A percentile compares a stretch with the other conserved stretches of the same genome.
Conservation (phyloP, 2,113 vertebrate genomes). For the Melozone crissalis region DNA sequence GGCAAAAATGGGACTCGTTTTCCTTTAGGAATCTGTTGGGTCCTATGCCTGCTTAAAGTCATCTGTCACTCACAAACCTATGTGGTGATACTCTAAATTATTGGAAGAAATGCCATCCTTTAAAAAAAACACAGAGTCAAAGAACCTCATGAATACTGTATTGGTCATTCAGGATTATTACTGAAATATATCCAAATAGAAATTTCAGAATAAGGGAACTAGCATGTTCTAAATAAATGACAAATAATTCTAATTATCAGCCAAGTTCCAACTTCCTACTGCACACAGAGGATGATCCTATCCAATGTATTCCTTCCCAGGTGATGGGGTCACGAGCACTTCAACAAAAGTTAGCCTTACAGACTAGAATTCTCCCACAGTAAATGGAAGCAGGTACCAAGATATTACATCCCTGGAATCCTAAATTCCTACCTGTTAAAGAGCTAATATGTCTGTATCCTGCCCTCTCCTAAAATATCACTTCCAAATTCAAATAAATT, state of each 20-base stretch:
- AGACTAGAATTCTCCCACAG: neutral
- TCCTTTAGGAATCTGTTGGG: constrained; percentile 19
- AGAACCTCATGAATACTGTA: neutral
- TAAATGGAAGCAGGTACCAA: neutral
- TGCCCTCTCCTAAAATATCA: neutral
- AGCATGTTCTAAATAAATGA: neutral
- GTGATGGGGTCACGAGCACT: accelerated
- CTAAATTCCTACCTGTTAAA: neutral
- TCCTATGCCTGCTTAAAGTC: neutral
- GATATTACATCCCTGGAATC: neutral
- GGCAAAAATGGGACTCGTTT: constrained; percentile 4
- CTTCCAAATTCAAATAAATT: neutral
- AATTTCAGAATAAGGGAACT: neutral
- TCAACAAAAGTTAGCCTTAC: neutral
- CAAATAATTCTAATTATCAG: neutral
- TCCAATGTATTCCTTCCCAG: neutral
- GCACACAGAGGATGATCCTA: neutral
- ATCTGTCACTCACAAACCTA: constrained; percentile 13
- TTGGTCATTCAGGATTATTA: neutral
- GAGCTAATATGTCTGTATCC: neutral
- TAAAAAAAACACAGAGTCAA: neutral
- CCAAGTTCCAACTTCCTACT: neutral
- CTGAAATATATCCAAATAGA: neutral
- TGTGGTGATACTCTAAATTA: neutral
- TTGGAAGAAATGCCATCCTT: neutral